Evolutionary conservation across 2,888 invertebrate species (phyloP).

Genomic region (Agrotis exclamationis): DNA sequence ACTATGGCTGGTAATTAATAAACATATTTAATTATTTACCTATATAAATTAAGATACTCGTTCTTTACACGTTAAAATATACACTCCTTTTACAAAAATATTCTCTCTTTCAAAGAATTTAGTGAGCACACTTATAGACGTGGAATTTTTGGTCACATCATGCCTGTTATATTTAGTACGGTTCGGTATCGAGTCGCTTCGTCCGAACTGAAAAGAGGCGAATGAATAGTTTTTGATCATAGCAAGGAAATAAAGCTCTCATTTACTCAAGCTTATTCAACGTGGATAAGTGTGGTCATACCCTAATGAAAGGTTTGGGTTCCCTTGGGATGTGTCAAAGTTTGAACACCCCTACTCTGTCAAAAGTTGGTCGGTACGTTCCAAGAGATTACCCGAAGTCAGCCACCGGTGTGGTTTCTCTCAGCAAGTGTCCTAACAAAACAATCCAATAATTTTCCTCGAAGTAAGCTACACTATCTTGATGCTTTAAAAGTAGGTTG

Average conservation of each 20-base stretch:
- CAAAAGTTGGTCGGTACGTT: neutral
- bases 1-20: slow-evolving; percentile 92
- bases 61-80: neutral
- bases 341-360: neutral
- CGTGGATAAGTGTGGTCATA: neutral
- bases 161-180: too few relatives aligned
- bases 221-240: neutral
- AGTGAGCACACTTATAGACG: neutral
- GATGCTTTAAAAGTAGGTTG: too few relatives aligned
- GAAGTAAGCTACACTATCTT: neutral
- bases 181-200: neutral
- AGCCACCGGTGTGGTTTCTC: neutral
- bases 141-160: too few relatives aligned
- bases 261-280: neutral
- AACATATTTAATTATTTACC: too few relatives aligned
- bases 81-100: neutral
- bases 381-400: neutral
- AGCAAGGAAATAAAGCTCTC: neutral
- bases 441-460: neutral
- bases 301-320: neutral
- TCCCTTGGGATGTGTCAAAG: neutral
- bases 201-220: neutral
- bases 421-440: neutral
- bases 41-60: too few relatives aligned
- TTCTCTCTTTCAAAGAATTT: neutral